A percentile compares a stretch with the other conserved stretches of the same genome.
Evolutionary conservation across 2,888 invertebrate genomes (phyloP).

Genomic region (Cylindroiulus punctatus): DNA sequence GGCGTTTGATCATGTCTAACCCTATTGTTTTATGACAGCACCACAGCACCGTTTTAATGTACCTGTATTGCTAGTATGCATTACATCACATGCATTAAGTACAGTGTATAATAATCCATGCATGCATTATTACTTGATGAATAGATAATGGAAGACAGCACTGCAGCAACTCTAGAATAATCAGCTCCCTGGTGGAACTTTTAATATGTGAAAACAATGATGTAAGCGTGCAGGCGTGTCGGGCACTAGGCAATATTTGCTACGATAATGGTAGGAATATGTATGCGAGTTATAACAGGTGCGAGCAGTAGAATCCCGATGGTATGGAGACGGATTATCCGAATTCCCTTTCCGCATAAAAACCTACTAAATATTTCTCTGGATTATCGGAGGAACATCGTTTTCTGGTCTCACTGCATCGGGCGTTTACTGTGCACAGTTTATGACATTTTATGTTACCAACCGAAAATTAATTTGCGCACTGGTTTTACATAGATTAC

Average conservation of each 20-base stretch:
- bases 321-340: no score
- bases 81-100: neutral
- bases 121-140: neutral
- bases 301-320: no score
- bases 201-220: constrained; percentile 62
- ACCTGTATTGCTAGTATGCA: neutral
- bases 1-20: neutral
- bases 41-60: neutral
- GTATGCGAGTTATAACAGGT: neutral
- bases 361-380: no score
- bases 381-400: no score
- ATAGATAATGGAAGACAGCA: constrained; percentile 76
- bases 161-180: constrained; percentile 67
- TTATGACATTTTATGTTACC: neutral
- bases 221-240: constrained; percentile 77
- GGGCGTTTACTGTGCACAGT: no score
- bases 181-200: constrained; percentile 63
- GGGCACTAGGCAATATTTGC: constrained; percentile 88
- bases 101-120: neutral
- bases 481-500: constrained; percentile 62
- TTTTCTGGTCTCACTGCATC: no score
- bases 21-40: neutral
- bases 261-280: constrained; percentile 79
- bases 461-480: neutral
- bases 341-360: no score